A percentile compares a stretch with the other conserved stretches of the same genome.
phyloP scores from a whole-genome alignment of 1,140 invertebrate species.

The Trialeurodes vaporariorum region DNA sequence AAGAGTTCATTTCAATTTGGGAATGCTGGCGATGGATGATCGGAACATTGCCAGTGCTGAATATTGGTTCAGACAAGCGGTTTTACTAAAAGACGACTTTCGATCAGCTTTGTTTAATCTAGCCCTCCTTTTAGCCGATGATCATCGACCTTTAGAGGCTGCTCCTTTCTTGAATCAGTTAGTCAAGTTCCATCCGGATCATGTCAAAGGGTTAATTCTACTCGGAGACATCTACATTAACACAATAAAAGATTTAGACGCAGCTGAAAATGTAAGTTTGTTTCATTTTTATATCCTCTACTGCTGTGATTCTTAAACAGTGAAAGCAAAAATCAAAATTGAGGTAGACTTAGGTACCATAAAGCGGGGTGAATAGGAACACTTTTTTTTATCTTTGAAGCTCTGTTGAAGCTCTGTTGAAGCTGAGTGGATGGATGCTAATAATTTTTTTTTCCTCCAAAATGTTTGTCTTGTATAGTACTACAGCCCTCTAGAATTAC shows the following conservation, averaged over 20 bases:
- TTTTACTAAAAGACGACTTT: constrained; percentile 74
- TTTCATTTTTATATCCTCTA: background rate
- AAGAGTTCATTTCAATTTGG: constrained; percentile 85
- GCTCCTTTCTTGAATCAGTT: constrained; percentile 86
- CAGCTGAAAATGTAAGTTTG: constrained; percentile 67
- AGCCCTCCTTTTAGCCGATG: constrained; percentile 77
- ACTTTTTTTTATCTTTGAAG: too few species aligned
- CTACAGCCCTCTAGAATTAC: too few species aligned
- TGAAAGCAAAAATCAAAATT: too few species aligned
- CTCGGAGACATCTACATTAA: constrained; percentile 96
- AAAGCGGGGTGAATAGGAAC: too few species aligned
- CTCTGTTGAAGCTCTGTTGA: too few species aligned
- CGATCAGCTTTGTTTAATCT: constrained; percentile 89
- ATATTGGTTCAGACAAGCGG: constrained; percentile 74
- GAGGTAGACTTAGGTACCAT: too few species aligned
- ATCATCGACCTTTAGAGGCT: constrained; percentile 76
- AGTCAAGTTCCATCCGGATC: constrained; percentile 82
- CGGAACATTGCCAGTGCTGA: constrained; percentile 76
- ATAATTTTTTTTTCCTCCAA: too few species aligned
- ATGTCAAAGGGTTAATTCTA: constrained; percentile 87
- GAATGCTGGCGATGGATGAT: constrained; percentile 94
- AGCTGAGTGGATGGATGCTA: too few species aligned
- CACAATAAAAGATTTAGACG: constrained; percentile 84
- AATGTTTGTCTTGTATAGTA: too few species aligned
- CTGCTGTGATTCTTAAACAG: too few species aligned